Percentiles rank a stretch among this genome's conserved stretches.
These are phyloP conservation scores for Hylyphantes graminicola DNA, from an alignment of 1,140 invertebrate genomes.

Conservation along the genomic window DNA sequence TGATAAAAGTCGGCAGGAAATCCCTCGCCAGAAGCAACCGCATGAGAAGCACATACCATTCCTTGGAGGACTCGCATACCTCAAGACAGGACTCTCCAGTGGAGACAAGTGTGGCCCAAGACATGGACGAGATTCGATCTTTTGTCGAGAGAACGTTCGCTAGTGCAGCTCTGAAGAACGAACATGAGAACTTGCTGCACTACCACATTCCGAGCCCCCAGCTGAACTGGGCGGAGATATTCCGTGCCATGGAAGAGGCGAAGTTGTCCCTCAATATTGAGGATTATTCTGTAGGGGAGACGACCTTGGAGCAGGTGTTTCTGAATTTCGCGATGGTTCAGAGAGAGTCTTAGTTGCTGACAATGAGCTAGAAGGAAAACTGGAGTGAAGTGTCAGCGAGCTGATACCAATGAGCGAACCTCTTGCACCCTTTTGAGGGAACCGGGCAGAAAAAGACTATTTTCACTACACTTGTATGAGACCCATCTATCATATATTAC, in stretches of 20 bases:
- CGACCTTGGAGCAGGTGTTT: conserved; percentile 72
- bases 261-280: conserved; percentile 67
- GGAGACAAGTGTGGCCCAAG: not conserved
- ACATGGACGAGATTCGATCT: conserved; percentile 49
- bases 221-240: conserved; percentile 67
- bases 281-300: conserved; percentile 71
- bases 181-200: conserved; percentile 79
- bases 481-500: too few relatives aligned
- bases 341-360: conserved; percentile 27
- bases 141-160: conserved; percentile 57
- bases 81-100: not conserved
- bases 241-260: conserved; percentile 67
- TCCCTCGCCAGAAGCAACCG: not conserved
- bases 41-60: not conserved
- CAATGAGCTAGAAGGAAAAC: too few relatives aligned
- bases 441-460: too few relatives aligned
- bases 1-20: conserved; percentile 65
- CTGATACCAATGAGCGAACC: too few relatives aligned
- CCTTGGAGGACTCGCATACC: not conserved
- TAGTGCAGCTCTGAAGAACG: conserved; percentile 73
- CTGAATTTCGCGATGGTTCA: conserved; percentile 69
- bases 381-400: too few relatives aligned
- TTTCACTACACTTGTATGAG: too few relatives aligned
- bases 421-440: too few relatives aligned
- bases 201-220: conserved; percentile 74